Base-by-base conservation (phyloP, 2,797 vertebrate genomes). In the Rhinichthys osculus region DNA sequence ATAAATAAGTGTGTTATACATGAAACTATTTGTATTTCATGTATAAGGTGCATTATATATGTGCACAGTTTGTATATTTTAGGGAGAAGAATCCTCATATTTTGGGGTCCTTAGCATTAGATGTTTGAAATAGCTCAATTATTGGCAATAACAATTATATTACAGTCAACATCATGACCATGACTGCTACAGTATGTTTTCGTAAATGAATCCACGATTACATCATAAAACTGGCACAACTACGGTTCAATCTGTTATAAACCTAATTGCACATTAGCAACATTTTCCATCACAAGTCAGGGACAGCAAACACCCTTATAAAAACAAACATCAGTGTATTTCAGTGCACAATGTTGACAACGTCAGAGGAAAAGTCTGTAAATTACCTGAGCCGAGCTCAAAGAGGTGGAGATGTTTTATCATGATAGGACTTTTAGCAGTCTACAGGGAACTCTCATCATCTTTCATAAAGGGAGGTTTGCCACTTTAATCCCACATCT, bases 401-500 rank as follows among this genome's bases (percentile, higher is more conserved):
- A 83, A 89, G 87, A 78, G 89, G 73, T 84, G 89, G 80, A 93
- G 92, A 93, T 94, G 93, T 94, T 94, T 95, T 92, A 94, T 92
- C 93, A 92, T 89, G 84, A 91, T 90, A 89, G 91, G 91, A 93
- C 91, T 94, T 94, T 94, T 91, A 95, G 90, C 90, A 93, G 93
- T 87, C 93, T 92, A 91, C 79, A 44, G 94, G 92, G 94, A 94
- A 91, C 88, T 91, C 93, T 91, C 93, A 93, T 94, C 95, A 94
- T 94, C 91, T 92, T 94, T 95, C 93, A 95, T 93, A 94, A 93
- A 93, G 91, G 87, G 83, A 94, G 94, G 92, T 91, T 93, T 92
- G 93, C 92, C 92, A 92, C 94, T 95, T 94, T 94, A 95, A 95
- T 95, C 92, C 94, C 92, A 94, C 95, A 96, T 96, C 95, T 96